Evolutionary conservation across 2,113 vertebrate species (phyloP).

Genomic region (Copsychus sechellarum): DNA sequence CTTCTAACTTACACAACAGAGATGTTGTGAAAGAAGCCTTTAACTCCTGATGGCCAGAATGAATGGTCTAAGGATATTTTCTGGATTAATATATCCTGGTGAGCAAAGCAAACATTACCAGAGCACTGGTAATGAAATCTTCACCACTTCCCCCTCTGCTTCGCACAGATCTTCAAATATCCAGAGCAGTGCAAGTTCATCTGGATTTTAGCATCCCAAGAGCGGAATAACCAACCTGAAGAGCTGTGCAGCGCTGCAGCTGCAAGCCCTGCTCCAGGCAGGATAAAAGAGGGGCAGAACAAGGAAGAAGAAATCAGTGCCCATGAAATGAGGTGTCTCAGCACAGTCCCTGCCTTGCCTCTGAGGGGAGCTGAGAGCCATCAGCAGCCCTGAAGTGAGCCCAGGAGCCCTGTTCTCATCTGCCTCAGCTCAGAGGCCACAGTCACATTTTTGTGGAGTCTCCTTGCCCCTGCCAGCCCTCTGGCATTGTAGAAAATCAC

Average conservation of each 20-base stretch:
- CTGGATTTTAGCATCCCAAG: neutral
- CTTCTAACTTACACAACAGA: neutral
- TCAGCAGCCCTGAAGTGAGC: neutral
- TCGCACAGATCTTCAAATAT: neutral
- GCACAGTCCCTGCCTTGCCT: neutral
- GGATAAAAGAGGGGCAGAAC: neutral
- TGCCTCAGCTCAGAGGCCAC: neutral
- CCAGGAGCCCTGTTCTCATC: neutral
- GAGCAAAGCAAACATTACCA: neutral
- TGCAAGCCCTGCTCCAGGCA: neutral
- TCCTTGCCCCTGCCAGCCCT: neutral
- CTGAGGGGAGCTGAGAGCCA: neutral
- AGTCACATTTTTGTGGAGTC: neutral
- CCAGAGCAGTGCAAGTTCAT: fast-evolving
- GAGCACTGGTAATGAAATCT: neutral
- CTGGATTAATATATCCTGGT: neutral
- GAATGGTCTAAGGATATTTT: neutral
- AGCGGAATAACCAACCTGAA: neutral
- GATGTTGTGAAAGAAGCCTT: neutral
- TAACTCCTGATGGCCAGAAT: neutral
- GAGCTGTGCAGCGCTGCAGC: neutral
- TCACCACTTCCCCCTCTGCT: neutral
- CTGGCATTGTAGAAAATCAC: neutral
- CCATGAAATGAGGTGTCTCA: neutral
- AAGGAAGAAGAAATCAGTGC: too few species aligned